phyloP scores from a whole-genome alignment of 2,888 invertebrate species.

The Tuta absoluta region DNA sequence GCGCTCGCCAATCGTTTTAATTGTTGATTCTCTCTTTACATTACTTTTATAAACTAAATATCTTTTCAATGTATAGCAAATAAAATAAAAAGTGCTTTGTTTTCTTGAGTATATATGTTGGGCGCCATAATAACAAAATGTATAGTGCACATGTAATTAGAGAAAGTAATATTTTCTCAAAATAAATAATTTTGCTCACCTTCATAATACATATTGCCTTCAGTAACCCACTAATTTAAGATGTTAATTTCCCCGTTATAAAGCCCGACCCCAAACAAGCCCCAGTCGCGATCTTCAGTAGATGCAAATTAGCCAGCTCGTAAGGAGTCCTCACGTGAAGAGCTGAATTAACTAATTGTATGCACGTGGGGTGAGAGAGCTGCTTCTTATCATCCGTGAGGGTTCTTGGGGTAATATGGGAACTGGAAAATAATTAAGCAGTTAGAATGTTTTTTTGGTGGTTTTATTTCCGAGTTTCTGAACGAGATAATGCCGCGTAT shows the following conservation, averaged over 20 bases:
- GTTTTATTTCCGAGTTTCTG: too few relatives aligned
- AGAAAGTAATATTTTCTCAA: too few relatives aligned
- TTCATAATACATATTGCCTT: too few relatives aligned
- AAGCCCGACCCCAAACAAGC: not conserved
- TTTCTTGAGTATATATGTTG: not conserved
- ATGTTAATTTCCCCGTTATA: not conserved
- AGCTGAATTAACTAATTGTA: conserved; percentile 58
- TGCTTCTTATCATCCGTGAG: conserved; percentile 26
- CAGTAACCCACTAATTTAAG: not conserved
- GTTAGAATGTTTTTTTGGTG: too few relatives aligned
- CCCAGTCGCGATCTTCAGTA: not conserved
- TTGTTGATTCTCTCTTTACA: too few relatives aligned
- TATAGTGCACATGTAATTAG: too few relatives aligned
- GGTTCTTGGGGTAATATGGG: conserved; percentile 9
- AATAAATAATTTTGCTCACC: too few relatives aligned
- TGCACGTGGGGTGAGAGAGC: conserved; percentile 45
- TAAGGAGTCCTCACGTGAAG: conserved; percentile 36
- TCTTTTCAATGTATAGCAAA: not conserved
- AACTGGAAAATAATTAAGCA: not conserved
- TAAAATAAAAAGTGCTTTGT: not conserved
- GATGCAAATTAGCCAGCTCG: conserved; percentile 19
- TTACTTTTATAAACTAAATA: too few relatives aligned
- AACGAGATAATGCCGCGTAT: too few relatives aligned
- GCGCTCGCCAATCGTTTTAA: too few relatives aligned
- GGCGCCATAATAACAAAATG: not conserved